Conservation (phyloP, 2,888 invertebrate genomes). For the Macrosoma leucophasiata region DNA sequence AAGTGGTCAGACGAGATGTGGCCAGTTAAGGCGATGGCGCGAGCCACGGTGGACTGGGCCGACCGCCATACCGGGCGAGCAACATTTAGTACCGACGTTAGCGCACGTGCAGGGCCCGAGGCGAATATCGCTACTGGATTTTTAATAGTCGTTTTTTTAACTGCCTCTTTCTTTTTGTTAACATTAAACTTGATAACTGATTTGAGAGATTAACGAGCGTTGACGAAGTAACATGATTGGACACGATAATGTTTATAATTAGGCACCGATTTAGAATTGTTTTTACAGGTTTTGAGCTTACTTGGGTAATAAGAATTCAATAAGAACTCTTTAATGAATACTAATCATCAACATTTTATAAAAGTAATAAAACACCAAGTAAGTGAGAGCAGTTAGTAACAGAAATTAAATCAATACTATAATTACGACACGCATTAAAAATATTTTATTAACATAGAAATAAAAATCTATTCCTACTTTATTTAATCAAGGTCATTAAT, state of each 20-base stretch:
- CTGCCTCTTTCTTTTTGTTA: slow-evolving; percentile 37
- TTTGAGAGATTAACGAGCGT: slow-evolving; percentile 18
- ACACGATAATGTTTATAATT: slow-evolving; percentile 7
- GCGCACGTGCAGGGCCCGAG: slow-evolving; percentile 60
- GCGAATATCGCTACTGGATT: slow-evolving; percentile 58
- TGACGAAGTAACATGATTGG: too few species aligned
- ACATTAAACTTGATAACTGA: slow-evolving; percentile 21
- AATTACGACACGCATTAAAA: too few species aligned
- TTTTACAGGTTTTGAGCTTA: background rate
- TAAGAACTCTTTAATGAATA: background rate
- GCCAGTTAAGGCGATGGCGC: slow-evolving; percentile 25
- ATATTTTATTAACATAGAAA: too few species aligned
- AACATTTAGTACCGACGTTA: slow-evolving; percentile 33
- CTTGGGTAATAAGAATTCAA: background rate
- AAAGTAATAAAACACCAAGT: slow-evolving; percentile 1
- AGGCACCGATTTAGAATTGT: slow-evolving; percentile 1
- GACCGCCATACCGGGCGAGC: slow-evolving; percentile 39
- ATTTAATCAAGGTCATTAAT: too few species aligned
- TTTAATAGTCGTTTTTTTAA: slow-evolving; percentile 54
- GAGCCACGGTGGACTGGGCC: slow-evolving; percentile 24
- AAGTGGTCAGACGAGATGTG: slow-evolving; percentile 57
- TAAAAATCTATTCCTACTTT: too few species aligned
- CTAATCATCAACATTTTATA: background rate
- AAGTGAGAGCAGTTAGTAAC: slow-evolving; percentile 6
- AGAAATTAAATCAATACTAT: too few species aligned